Conservation (phyloP, 2,888 invertebrate species). For the Amphimallon solstitiale region DNA sequence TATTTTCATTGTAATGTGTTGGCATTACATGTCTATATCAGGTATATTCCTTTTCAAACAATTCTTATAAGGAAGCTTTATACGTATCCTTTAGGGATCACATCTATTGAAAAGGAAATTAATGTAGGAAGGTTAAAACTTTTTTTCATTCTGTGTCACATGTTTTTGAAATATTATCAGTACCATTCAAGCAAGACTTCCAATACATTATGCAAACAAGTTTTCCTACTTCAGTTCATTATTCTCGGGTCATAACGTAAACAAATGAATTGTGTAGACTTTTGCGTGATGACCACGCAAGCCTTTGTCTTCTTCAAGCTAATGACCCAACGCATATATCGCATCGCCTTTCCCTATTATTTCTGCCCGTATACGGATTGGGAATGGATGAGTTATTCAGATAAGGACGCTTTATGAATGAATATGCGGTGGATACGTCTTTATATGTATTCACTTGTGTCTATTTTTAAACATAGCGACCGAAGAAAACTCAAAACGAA, state of each 20-base stretch:
- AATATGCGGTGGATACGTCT: conserved; percentile 4
- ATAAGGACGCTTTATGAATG: conserved; percentile 7
- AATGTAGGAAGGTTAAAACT: too few relatives aligned
- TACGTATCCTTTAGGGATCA: too few relatives aligned
- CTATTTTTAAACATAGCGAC: too few relatives aligned
- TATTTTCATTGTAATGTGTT: too few relatives aligned
- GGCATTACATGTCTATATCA: too few relatives aligned
- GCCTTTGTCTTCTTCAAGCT: conserved; percentile 11
- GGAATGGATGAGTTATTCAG: neutral
- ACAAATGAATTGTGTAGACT: neutral
- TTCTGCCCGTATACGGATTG: neutral
- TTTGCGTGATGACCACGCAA: neutral
- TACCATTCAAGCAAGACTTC: too few relatives aligned
- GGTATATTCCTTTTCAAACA: too few relatives aligned
- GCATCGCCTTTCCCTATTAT: conserved; percentile 11
- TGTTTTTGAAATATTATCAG: too few relatives aligned
- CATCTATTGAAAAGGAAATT: too few relatives aligned
- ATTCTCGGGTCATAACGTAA: neutral
- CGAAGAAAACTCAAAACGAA: too few relatives aligned
- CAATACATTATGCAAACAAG: neutral
- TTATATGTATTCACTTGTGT: neutral
- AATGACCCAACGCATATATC: neutral
- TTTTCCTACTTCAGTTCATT: neutral
- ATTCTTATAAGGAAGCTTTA: too few relatives aligned
- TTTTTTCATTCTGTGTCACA: too few relatives aligned